These are phyloP conservation scores for Furnarius figulus DNA, from an alignment of 2,113 vertebrate species.

Conservation along the genomic window DNA sequence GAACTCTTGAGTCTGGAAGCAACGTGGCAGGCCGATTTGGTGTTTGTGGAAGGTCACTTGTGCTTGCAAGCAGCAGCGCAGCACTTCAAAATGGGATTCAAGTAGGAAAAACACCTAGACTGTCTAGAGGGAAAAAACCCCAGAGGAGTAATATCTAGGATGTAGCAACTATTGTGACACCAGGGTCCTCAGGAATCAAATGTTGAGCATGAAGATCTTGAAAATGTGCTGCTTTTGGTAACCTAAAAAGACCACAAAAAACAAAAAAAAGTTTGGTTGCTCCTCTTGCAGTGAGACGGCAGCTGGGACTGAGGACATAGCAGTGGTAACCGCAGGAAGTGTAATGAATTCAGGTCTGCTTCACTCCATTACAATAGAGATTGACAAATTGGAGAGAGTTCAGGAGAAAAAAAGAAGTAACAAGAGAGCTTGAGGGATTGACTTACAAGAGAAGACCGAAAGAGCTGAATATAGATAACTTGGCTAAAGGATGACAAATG, in stretches of 20 bases:
- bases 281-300: background rate
- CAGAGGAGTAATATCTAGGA: background rate
- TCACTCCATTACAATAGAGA: slow-evolving; percentile 30
- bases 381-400: slow-evolving; percentile 63
- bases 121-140: background rate
- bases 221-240: background rate
- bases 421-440: slow-evolving; percentile 62
- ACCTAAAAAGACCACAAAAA: background rate
- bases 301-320: background rate
- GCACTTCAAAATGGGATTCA: background rate
- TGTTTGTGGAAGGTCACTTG: background rate
- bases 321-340: background rate
- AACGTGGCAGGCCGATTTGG: accelerated
- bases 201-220: background rate
- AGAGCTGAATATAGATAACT: slow-evolving; percentile 70
- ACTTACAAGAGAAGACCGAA: slow-evolving; percentile 59
- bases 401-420: slow-evolving; percentile 40
- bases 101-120: background rate
- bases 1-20: background rate
- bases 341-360: slow-evolving; percentile 63
- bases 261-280: background rate
- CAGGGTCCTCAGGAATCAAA: accelerated
- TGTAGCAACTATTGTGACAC: background rate
- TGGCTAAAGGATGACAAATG: slow-evolving; percentile 71
- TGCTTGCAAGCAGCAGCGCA: background rate